Conservation (phyloP, 2,888 invertebrate genomes). For the Agrochola lota region DNA sequence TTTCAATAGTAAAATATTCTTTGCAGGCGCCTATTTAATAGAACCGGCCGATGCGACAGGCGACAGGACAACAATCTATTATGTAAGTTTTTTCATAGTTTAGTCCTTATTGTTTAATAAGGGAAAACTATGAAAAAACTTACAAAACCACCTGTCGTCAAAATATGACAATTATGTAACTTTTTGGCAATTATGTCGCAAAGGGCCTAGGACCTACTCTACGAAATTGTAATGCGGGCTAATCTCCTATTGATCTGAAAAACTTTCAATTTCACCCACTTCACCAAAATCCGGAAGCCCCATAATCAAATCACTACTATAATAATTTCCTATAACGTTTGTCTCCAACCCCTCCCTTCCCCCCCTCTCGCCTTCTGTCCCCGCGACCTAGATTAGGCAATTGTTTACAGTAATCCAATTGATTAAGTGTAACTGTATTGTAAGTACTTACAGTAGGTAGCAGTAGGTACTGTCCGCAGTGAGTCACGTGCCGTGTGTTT, state of each 20-base stretch:
- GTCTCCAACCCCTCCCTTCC: no score
- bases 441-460: conserved; percentile 14
- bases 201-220: not conserved
- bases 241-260: conserved; percentile 3
- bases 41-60: not conserved
- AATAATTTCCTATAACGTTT: conserved; percentile 1
- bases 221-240: not conserved
- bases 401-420: conserved; percentile 65
- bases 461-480: conserved; percentile 21
- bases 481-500: conserved; percentile 58
- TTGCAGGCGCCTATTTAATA: not conserved
- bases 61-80: not conserved
- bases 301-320: conserved; percentile 19
- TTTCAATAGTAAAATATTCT: not conserved
- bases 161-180: not conserved
- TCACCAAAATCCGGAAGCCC: not conserved
- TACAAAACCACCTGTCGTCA: no score
- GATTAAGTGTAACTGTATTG: conserved; percentile 61
- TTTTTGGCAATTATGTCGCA: not conserved
- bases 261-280: not conserved
- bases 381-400: conserved; percentile 52
- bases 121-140: no score
- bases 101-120: no score
- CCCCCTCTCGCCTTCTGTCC: not conserved
- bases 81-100: no score